A percentile compares a stretch with the other conserved stretches of the same genome.
Evolutionary conservation across 2,113 vertebrate species (phyloP).

Genomic region (Donacobius atricapilla): DNA sequence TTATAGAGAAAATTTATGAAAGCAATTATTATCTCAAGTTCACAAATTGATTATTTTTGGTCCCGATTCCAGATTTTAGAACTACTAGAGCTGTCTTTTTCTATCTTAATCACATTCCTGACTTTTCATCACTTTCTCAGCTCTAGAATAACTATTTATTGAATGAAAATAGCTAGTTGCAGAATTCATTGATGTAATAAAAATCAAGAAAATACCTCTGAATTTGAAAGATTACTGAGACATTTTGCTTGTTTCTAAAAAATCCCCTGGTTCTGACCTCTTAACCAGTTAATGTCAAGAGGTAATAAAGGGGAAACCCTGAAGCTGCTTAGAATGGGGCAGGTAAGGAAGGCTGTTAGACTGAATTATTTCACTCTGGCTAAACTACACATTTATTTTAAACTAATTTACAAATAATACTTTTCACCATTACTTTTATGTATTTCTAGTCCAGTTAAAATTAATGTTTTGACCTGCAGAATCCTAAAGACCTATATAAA

Average conservation of each 20-base stretch:
- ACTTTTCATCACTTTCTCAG: background rate
- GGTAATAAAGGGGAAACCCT: background rate
- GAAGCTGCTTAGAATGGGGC: background rate
- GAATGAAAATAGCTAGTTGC: background rate
- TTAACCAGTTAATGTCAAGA: background rate
- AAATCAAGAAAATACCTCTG: background rate
- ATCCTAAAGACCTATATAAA: background rate
- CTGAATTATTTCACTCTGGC: background rate
- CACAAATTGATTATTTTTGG: background rate
- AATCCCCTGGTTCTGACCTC: background rate
- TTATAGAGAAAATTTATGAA: background rate
- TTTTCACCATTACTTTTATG: background rate
- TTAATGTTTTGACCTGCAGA: background rate
- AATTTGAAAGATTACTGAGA: background rate
- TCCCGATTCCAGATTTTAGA: background rate
- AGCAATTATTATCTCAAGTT: background rate
- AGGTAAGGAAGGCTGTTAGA: background rate
- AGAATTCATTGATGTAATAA: background rate
- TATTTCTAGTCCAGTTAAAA: background rate
- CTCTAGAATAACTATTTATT: background rate
- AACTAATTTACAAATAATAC: background rate
- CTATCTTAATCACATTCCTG: background rate
- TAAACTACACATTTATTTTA: background rate
- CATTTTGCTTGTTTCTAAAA: background rate
- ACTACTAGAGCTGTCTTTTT: background rate